Evolutionary conservation across 1,140 invertebrate species (phyloP).

Genomic region (Rhopalosiphum maidis): DNA sequence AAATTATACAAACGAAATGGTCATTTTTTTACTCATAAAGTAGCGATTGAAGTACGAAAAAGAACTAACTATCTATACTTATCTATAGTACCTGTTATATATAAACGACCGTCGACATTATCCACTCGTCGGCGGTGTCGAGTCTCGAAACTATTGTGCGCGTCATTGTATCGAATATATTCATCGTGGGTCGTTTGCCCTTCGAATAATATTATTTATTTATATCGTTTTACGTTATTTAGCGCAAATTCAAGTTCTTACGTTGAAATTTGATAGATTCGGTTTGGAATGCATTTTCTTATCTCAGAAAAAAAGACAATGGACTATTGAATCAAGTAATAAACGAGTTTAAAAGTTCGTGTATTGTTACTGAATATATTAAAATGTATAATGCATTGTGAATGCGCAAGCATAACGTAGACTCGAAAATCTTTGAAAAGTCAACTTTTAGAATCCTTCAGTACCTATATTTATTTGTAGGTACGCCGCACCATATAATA

Average conservation of each 20-base stretch:
- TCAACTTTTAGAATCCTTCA: neutral
- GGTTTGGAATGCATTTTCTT: neutral
- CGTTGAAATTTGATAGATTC: neutral
- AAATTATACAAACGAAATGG: neutral
- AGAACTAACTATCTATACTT: neutral
- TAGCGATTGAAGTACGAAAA: neutral
- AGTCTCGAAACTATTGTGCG: neutral
- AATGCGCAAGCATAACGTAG: neutral
- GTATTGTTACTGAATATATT: neutral
- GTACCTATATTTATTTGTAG: too few species aligned
- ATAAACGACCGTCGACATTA: neutral
- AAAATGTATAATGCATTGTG: too few species aligned
- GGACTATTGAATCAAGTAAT: neutral
- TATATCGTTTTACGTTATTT: neutral
- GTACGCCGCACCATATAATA: too few species aligned
- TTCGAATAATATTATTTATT: neutral
- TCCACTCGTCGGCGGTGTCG: neutral
- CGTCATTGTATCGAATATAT: neutral
- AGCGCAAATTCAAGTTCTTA: neutral
- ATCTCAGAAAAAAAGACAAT: neutral
- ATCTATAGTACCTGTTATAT: constrained; percentile 6
- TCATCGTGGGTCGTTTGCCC: neutral
- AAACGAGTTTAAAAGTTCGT: neutral
- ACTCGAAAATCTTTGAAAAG: neutral
- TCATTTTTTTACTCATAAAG: neutral